These are phyloP conservation scores for Pteropus rufus DNA, from an alignment of 2,797 vertebrate species.

Conservation along the genomic window DNA sequence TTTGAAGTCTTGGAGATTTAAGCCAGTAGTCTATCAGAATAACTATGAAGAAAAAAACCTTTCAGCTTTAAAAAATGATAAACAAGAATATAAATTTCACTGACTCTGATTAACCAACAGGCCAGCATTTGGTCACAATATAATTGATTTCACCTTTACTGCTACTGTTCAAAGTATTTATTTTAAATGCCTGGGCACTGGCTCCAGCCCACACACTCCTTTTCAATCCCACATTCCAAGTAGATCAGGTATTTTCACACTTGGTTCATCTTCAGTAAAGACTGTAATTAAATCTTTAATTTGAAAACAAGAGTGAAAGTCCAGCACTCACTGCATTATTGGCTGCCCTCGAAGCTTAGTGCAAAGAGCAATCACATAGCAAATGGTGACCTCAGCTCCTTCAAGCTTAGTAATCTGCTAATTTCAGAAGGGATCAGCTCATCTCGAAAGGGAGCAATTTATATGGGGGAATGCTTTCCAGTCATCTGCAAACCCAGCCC, in stretches of 20 bases:
- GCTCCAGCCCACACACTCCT: slow-evolving; percentile 49
- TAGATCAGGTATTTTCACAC: slow-evolving; percentile 68
- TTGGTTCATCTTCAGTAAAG: slow-evolving; percentile 70
- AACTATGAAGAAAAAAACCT: neutral
- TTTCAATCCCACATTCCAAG: slow-evolving; percentile 15
- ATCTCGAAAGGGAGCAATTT: neutral
- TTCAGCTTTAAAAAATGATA: neutral
- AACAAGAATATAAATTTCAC: slow-evolving; percentile 48
- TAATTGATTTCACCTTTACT: slow-evolving; percentile 49
- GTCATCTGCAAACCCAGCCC: neutral
- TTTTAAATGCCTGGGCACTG: slow-evolving; percentile 26
- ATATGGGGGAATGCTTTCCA: neutral
- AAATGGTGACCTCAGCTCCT: slow-evolving; percentile 38
- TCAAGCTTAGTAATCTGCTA: slow-evolving; percentile 27
- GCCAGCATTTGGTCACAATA: slow-evolving; percentile 42
- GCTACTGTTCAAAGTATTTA: slow-evolving; percentile 64
- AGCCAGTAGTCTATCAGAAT: neutral
- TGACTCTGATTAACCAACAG: slow-evolving; percentile 27
- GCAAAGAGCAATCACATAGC: slow-evolving; percentile 47
- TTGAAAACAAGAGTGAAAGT: slow-evolving; percentile 63
- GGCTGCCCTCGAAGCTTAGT: slow-evolving; percentile 20
- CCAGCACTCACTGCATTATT: neutral
- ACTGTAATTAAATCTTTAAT: slow-evolving; percentile 73
- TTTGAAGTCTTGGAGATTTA: neutral
- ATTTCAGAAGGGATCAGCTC: slow-evolving; percentile 39